phyloP scores from a whole-genome alignment of 2,888 invertebrate genomes.

The Drosophila emarginata region DNA sequence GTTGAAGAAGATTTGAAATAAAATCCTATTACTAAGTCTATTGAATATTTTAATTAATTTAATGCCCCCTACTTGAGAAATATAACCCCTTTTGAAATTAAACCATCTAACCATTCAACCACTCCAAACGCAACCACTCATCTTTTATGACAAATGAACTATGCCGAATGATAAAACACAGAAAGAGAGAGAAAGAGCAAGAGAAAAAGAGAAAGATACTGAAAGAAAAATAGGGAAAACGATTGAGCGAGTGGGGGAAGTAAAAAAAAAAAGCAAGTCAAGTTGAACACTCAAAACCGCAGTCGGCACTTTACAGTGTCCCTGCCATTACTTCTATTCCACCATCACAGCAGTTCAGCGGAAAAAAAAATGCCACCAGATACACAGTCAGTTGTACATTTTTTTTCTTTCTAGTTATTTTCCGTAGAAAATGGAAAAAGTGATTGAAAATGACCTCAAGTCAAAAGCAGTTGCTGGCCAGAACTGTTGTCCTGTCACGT shows the following conservation, averaged over 20 bases:
- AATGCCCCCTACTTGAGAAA: constrained; percentile 25
- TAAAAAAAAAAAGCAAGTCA: constrained; percentile 24
- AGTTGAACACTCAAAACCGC: constrained; percentile 55
- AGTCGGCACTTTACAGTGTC: constrained; percentile 37
- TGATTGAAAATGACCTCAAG: constrained; percentile 77
- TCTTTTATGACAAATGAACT: constrained; percentile 63
- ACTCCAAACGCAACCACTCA: constrained; percentile 55
- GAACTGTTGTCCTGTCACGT: constrained; percentile 42
- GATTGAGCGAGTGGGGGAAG: constrained; percentile 35
- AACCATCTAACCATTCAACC: constrained; percentile 47
- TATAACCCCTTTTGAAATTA: constrained; percentile 53
- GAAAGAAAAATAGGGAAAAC: constrained; percentile 30
- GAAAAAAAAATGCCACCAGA: constrained; percentile 54
- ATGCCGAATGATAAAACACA: constrained; percentile 43
- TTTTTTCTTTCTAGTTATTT: constrained; percentile 31
- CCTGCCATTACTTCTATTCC: neutral
- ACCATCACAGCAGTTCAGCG: constrained; percentile 26
- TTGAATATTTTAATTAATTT: constrained; percentile 45
- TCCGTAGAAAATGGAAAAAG: constrained; percentile 66
- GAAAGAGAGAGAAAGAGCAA: constrained; percentile 4
- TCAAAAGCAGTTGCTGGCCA: constrained; percentile 63
- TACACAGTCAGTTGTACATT: constrained; percentile 43
- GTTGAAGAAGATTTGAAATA: constrained; percentile 21
- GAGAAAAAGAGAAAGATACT: constrained; percentile 25
- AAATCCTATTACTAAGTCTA: neutral